These are phyloP conservation scores for Rhinolophus sinicus DNA, from an alignment of 2,113 vertebrate species.

Conservation along the genomic window DNA sequence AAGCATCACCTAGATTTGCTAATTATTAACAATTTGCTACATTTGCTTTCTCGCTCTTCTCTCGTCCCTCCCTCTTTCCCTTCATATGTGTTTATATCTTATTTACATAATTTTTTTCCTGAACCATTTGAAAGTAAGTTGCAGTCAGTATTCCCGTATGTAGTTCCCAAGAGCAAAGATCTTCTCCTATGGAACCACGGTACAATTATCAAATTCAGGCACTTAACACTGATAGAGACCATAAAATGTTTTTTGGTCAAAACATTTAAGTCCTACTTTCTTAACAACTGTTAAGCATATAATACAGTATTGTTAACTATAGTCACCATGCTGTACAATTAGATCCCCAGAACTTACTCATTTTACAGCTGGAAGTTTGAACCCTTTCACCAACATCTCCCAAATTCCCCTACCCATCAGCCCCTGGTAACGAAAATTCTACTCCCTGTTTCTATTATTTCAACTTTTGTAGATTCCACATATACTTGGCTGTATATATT, in stretches of 20 bases:
- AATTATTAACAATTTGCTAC: neutral
- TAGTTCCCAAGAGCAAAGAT: neutral
- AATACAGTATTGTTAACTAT: neutral
- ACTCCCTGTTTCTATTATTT: neutral
- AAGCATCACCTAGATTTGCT: neutral
- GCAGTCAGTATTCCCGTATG: neutral
- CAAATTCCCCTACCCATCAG: neutral
- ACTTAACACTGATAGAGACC: neutral
- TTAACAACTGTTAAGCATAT: neutral
- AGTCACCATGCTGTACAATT: neutral
- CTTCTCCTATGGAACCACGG: neutral
- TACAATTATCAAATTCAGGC: neutral
- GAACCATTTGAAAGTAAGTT: conserved; percentile 3
- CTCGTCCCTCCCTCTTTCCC: neutral
- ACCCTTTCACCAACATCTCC: neutral
- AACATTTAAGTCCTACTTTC: neutral
- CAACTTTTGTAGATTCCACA: neutral
- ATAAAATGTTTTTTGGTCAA: neutral
- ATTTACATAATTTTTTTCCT: neutral
- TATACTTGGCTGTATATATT: neutral
- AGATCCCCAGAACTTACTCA: neutral
- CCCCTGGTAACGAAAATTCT: neutral
- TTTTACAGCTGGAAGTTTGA: neutral
- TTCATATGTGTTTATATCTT: neutral
- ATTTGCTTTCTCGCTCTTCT: neutral